Percentiles rank a stretch among this genome's conserved stretches.
Conservation (phyloP, 2,113 vertebrate species). For the Chloropsis cyanopogon region DNA sequence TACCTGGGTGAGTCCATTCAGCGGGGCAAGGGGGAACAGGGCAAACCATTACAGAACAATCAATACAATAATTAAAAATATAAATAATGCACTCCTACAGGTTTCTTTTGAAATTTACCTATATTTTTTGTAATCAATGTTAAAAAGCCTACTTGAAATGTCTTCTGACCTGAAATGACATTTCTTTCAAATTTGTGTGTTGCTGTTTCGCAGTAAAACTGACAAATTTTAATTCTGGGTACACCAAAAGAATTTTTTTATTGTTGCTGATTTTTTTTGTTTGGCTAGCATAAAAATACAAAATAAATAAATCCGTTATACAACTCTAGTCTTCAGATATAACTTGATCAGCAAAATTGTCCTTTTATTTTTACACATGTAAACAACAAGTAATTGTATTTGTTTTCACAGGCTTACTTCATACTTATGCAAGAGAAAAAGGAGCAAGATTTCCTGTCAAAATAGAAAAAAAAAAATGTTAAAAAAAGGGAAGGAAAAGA, state of each 20-base stretch:
- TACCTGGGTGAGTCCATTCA: too few relatives aligned
- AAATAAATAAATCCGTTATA: background rate
- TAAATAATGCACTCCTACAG: too few relatives aligned
- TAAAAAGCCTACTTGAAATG: background rate
- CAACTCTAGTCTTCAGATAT: background rate
- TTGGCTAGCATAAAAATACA: background rate
- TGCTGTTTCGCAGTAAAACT: constrained; percentile 3
- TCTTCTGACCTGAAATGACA: constrained; percentile 21
- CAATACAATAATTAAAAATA: too few relatives aligned
- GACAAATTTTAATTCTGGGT: constrained; percentile 24
- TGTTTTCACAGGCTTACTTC: constrained; percentile 26
- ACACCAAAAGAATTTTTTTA: constrained; percentile 10
- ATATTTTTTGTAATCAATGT: background rate
- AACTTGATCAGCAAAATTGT: background rate
- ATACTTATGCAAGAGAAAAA: constrained; percentile 44
- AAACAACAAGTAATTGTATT: background rate
- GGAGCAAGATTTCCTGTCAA: constrained; percentile 39
- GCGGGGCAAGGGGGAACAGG: too few relatives aligned
- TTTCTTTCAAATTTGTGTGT: background rate
- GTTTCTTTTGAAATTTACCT: background rate
- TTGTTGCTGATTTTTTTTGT: background rate
- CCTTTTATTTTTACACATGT: background rate
- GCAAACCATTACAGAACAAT: too few relatives aligned
- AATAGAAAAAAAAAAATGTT: background rate
- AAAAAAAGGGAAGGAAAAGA: background rate